Conservation (phyloP, 2,113 vertebrate species). For the Dasyurus viverrinus region DNA sequence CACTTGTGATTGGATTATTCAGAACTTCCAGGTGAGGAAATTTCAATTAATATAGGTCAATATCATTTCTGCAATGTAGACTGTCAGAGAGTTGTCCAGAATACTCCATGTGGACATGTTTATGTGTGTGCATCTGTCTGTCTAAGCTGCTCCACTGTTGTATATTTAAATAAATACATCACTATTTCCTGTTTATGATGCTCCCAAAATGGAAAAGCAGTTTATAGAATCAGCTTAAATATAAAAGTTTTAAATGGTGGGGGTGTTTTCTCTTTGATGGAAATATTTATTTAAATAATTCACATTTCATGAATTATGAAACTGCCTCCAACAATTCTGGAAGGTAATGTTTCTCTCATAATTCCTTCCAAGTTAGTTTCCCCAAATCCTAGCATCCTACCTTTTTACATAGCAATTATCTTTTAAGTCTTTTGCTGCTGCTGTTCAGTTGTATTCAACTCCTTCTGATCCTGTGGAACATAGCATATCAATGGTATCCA, state of each 20-base stretch:
- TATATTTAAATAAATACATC: slow-evolving; percentile 15
- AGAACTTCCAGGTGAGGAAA: background rate
- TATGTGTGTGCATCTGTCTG: background rate
- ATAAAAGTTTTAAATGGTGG: slow-evolving; percentile 52
- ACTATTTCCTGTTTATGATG: slow-evolving; percentile 22
- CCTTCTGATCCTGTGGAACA: background rate
- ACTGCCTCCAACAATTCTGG: background rate
- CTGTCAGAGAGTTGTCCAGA: background rate
- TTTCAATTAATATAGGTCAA: background rate
- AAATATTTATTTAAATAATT: background rate
- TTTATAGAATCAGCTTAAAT: slow-evolving; percentile 63
- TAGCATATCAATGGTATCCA: background rate
- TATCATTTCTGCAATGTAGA: background rate
- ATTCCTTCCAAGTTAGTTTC: background rate
- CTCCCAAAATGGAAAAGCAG: background rate
- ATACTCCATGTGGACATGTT: background rate
- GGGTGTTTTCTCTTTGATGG: background rate
- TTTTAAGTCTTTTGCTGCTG: background rate
- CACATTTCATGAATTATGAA: background rate
- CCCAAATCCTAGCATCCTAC: background rate
- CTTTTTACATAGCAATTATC: background rate
- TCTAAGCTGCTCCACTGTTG: background rate
- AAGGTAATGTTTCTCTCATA: background rate
- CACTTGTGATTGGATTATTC: background rate
- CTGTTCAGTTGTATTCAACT: background rate